Evolutionary conservation across 2,888 invertebrate genomes (phyloP).

Genomic region (Tetropium fuscum): DNA sequence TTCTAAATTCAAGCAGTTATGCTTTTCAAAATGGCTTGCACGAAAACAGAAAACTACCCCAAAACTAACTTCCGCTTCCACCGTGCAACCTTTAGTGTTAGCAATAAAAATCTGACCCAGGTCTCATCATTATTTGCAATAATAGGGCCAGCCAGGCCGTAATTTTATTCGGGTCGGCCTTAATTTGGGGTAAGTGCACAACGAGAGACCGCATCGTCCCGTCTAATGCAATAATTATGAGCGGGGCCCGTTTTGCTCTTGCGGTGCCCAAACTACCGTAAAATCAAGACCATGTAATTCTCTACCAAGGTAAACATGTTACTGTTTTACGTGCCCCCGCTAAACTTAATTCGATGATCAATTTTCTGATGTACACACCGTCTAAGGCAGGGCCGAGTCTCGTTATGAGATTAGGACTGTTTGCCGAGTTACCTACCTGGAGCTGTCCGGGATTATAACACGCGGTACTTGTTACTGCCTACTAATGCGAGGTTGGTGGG

Average conservation of each 20-base stretch:
- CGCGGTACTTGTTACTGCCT: too few relatives aligned
- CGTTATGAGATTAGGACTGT: too few relatives aligned
- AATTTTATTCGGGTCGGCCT: constrained; percentile 24
- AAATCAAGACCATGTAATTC: constrained; percentile 26
- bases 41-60: too few relatives aligned
- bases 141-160: constrained; percentile 19
- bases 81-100: too few relatives aligned
- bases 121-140: constrained; percentile 25
- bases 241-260: constrained; percentile 11
- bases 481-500: too few relatives aligned
- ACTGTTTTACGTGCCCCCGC: constrained; percentile 1
- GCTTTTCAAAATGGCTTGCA: too few relatives aligned
- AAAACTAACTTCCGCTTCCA: too few relatives aligned
- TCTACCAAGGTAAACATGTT: constrained; percentile 19
- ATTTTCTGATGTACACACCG: constrained; percentile 2
- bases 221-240: constrained; percentile 33
- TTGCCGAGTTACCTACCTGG: too few relatives aligned
- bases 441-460: too few relatives aligned
- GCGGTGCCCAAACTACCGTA: constrained; percentile 10
- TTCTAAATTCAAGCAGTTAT: too few relatives aligned
- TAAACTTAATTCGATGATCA: constrained; percentile 19
- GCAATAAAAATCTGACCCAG: constrained; percentile 20
- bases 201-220: constrained; percentile 7
- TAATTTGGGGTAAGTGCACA: constrained; percentile 29
- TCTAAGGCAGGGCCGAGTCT: too few relatives aligned